Base-by-base conservation (phyloP, 2,888 invertebrate genomes). In the Ephialtes manifestator region DNA sequence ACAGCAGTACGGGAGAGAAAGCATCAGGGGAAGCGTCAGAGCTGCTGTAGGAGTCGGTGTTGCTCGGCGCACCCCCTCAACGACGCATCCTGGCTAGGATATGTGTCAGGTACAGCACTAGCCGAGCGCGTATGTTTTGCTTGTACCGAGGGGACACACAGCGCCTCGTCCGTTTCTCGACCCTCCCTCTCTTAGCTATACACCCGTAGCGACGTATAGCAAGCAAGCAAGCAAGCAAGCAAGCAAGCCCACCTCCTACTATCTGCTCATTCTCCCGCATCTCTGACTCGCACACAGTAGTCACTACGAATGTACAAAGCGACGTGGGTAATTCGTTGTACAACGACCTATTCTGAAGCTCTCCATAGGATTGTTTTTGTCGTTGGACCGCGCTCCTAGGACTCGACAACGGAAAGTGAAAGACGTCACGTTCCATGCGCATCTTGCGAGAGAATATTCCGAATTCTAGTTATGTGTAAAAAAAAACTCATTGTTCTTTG, bases 71-170 rank as follows among this genome's bases (percentile, higher is more conserved):
- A 31, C 67, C 65, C 88, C 85, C 88, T 77, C 88, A 85, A 88
- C 87, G 87, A 86, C 86, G 88, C 86, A 88, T 87, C 85, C 89
- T 88, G 88, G 71, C 80, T 83, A 81, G 89, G 89, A 89, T 88
- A 92, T 90, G 90, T 92, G 92, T 92, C 92, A 92, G 88, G 80
- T 90, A 90, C 92, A 92, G 90, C 89, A 15, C 46, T 24, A 63
- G 28, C 63, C 60, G 63, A 70, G 75, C 87, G 88, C 88, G 88
- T 90, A 88, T 89, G 92, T 91, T 92, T 91, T 91, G 90, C 89
- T 83, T 83, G 83, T 79, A 81, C 65, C 75, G 65, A 65, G 70
- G 67, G 79, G 77, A 51, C 65, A 83, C 63, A 43, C 78, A 58
- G 51, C 70, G 51, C 70, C 58, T 83, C 83, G 82, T 74, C 80